phyloP scores from a whole-genome alignment of 2,888 invertebrate species.

The Nephrotoma flavescens region DNA sequence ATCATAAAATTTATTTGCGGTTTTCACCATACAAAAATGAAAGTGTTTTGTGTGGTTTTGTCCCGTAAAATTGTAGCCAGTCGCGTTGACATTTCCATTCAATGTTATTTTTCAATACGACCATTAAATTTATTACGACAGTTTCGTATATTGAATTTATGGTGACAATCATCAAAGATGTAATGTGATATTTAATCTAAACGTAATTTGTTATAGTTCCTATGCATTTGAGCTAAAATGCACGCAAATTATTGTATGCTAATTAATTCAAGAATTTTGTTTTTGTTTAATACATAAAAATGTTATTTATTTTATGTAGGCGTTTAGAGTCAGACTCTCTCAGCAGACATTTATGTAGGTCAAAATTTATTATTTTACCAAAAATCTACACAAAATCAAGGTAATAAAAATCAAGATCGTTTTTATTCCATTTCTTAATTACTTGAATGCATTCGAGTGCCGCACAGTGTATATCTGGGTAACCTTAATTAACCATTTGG shows the following conservation, averaged over 20 bases:
- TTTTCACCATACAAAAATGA: background rate
- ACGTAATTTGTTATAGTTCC: background rate
- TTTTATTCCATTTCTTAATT: background rate
- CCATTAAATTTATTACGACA: background rate
- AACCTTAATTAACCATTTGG: background rate
- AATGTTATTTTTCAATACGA: background rate
- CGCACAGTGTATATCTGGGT: background rate
- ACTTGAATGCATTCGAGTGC: background rate
- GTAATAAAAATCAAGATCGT: background rate
- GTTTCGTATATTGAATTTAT: background rate
- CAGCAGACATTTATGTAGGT: background rate
- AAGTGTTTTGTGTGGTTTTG: background rate
- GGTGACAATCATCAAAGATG: background rate
- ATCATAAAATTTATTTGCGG: background rate
- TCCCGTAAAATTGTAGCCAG: background rate
- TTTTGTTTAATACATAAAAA: background rate
- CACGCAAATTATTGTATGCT: background rate
- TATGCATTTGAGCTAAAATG: background rate
- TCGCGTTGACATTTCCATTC: background rate
- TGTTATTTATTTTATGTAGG: background rate
- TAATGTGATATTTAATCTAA: background rate
- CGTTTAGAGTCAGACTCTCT: background rate
- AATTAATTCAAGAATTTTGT: background rate
- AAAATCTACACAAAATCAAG: background rate
- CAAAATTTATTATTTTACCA: background rate